Conservation (phyloP, 1,140 invertebrate genomes). For the Lasaia peninsularis region DNA sequence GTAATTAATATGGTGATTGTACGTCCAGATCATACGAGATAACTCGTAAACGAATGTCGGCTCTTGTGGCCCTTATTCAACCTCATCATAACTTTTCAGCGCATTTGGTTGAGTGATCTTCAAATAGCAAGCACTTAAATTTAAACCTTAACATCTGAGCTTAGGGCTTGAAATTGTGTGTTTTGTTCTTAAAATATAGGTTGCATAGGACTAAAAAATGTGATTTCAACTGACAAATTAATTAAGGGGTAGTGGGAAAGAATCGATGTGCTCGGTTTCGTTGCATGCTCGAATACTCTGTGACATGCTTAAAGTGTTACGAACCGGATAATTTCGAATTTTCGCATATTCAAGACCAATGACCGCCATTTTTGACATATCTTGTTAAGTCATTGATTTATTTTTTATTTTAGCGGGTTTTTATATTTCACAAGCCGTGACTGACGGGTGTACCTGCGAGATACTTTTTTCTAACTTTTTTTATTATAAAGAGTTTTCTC, state of each 20-base stretch:
- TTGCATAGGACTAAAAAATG: slow-evolving; percentile 31
- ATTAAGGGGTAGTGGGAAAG: slow-evolving; percentile 37
- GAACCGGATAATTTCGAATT: slow-evolving; percentile 26
- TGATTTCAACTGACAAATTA: slow-evolving; percentile 41
- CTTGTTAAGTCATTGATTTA: slow-evolving; percentile 7
- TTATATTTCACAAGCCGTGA: too few relatives aligned
- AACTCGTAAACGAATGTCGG: slow-evolving; percentile 34
- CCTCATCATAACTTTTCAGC: slow-evolving; percentile 30
- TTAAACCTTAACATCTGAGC: not conserved
- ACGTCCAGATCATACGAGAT: slow-evolving; percentile 39
- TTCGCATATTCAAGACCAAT: slow-evolving; percentile 21
- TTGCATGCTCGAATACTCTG: slow-evolving; percentile 37
- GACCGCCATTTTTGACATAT: slow-evolving; percentile 25
- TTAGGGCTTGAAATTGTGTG: slow-evolving; percentile 18
- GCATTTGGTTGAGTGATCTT: slow-evolving; percentile 20
- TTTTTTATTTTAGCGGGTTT: not conserved
- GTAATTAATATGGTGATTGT: slow-evolving; percentile 42
- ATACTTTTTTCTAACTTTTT: too few relatives aligned
- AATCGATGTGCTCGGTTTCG: slow-evolving; percentile 34
- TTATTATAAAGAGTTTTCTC: too few relatives aligned
- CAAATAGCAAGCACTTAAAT: not conserved
- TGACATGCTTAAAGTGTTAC: slow-evolving; percentile 23
- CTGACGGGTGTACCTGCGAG: too few relatives aligned
- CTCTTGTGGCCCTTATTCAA: slow-evolving; percentile 27
- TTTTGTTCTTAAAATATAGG: slow-evolving; percentile 18